These are phyloP conservation scores for Malurus splendens DNA, from an alignment of 2,797 vertebrate genomes.

Conservation along the genomic window DNA sequence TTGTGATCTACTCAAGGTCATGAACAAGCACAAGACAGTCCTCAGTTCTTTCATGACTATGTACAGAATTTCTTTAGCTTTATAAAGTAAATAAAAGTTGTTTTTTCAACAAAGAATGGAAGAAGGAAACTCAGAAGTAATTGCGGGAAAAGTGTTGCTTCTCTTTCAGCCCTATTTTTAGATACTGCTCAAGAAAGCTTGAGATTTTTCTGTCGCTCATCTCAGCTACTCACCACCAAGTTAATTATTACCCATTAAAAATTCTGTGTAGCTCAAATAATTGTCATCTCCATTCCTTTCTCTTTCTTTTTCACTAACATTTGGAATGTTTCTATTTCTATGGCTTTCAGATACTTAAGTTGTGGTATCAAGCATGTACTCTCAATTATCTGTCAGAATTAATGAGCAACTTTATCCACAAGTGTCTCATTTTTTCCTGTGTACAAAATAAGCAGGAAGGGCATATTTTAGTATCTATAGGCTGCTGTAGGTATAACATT, in stretches of 20 bases:
- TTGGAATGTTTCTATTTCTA: not conserved
- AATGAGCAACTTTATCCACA: not conserved
- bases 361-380: not conserved
- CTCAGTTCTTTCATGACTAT: not conserved
- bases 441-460: not conserved
- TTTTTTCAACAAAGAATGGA: not conserved
- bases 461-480: not conserved
- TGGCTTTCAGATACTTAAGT: not conserved
- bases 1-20: accelerated
- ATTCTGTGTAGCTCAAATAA: not conserved
- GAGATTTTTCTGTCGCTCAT: not conserved
- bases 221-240: not conserved
- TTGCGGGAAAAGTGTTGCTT: not conserved
- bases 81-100: not conserved
- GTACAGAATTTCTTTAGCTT: not conserved
- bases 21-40: not conserved
- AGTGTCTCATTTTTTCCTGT: constrained; percentile 23
- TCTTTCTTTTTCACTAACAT: not conserved
- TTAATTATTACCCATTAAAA: constrained; percentile 4
- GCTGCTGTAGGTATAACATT: not conserved
- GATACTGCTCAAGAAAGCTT: not conserved
- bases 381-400: constrained; percentile 29
- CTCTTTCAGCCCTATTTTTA: not conserved
- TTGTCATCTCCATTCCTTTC: not conserved
- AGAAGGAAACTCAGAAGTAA: not conserved